Base-by-base conservation (phyloP, 1,140 invertebrate genomes). In the Drosophila sproati region DNA sequence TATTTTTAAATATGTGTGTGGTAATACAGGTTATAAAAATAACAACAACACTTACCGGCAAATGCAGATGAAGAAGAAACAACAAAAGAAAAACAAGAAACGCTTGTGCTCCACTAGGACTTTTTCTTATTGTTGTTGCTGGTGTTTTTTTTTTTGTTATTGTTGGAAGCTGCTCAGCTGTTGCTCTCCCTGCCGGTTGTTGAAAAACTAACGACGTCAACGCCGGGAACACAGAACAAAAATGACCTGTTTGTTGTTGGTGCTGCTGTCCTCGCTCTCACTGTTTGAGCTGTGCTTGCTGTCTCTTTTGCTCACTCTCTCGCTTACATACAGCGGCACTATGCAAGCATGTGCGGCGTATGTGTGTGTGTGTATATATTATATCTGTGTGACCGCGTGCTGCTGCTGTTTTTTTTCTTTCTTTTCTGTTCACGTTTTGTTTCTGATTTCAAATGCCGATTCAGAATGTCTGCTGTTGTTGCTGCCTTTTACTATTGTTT, bases 351-450 rank as follows among this genome's bases (percentile, higher is more conserved):
- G 20, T 37, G 35, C 20, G 20, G 20, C 20, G 20, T 20, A 0
- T 34, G 32, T 66, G 37, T 43, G 31, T 51, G 29, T 71, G 7
- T 43, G 60, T 7, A 3, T 52, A n/a, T 10, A 2, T 43, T 41
- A 6, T 73, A 66, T 69, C 12, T 62, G 64, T 56, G 57, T 39
- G 57, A 74, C 72, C 72, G 72, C 72, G 72, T 74, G 72, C 72
- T 74, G 66, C 29, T 74, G 72, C 41, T 63, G 39, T 71, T 70
- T 70, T 64, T 74, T 70, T 51, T 70, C 52, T 70, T 63, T 50
- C 64, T 70, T 70, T 64, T 74, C 62, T 51, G 70, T 45, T 70
- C 72, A 74, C 72, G 72, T 74, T 74, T 74, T 70, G 31, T 59
- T 57, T 48, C 61, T 41, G 45, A 52, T 51, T 66, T 69, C 57